These are phyloP conservation scores for Condylura cristata DNA, from an alignment of 2,113 vertebrate species.

Conservation along the genomic window DNA sequence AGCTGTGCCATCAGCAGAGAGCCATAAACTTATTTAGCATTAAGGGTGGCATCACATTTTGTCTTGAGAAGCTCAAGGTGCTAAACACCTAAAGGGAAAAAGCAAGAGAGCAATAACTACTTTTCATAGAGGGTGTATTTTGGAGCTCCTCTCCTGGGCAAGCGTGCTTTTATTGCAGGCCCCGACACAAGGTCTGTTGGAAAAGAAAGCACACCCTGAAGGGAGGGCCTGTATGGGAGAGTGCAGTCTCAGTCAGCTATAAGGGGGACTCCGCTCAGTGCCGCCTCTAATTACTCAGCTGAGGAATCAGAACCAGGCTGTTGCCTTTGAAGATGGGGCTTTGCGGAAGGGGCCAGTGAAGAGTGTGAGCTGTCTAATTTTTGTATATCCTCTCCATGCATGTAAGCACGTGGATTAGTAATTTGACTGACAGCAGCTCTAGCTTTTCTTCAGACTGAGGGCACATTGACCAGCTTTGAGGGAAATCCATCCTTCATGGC, in stretches of 20 bases:
- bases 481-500: background rate
- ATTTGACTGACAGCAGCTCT: background rate
- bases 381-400: conserved; percentile 51
- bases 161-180: background rate
- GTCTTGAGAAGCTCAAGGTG: conserved; percentile 13
- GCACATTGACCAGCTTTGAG: background rate
- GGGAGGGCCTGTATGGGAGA: conserved; percentile 53
- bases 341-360: conserved; percentile 79
- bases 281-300: conserved; percentile 1
- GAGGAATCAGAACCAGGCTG: conserved; percentile 76
- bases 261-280: conserved; percentile 42
- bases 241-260: conserved; percentile 63
- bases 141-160: background rate
- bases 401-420: background rate
- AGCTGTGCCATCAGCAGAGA: background rate
- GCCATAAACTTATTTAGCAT: background rate
- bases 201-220: background rate
- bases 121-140: background rate
- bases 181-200: background rate
- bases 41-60: background rate
- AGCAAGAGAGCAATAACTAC: background rate
- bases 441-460: background rate
- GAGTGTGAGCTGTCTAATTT: conserved; percentile 74
- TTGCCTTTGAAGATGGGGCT: conserved; percentile 78
- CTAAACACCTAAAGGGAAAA: background rate